Percentiles rank a stretch among this genome's conserved stretches.
phyloP scores from a whole-genome alignment of 2,888 invertebrate species.

The Gastracanthus pulcherrimus region DNA sequence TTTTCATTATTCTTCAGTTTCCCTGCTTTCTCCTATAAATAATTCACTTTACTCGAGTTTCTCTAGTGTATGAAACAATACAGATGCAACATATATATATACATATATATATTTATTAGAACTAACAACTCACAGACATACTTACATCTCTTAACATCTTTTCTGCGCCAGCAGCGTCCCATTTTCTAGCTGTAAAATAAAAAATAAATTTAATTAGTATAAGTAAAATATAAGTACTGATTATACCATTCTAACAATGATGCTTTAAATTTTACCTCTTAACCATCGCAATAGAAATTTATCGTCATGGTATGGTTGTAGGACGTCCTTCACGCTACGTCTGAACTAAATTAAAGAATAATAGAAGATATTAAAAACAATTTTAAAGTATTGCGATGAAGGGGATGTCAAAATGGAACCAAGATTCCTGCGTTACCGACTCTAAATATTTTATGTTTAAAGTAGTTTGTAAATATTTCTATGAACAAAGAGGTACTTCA shows the following conservation, averaged over 20 bases:
- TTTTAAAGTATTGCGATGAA: not conserved
- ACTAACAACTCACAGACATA: conserved; percentile 61
- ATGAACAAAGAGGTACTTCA: too few relatives aligned
- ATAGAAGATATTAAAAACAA: conserved; percentile 62
- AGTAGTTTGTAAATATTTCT: too few relatives aligned
- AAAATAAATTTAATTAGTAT: conserved; percentile 12
- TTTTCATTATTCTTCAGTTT: not conserved
- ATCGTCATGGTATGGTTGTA: conserved; percentile 87
- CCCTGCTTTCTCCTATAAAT: not conserved
- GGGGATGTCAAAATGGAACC: too few relatives aligned
- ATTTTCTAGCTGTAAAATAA: conserved; percentile 87
- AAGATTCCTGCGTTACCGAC: too few relatives aligned
- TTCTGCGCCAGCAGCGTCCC: conserved; percentile 92
- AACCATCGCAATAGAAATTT: conserved; percentile 90
- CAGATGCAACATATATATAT: not conserved
- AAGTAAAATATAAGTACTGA: too few relatives aligned
- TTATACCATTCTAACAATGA: too few relatives aligned
- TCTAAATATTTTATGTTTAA: too few relatives aligned
- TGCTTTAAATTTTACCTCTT: conserved; percentile 80
- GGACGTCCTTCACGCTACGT: conserved; percentile 83
- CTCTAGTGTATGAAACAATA: too few relatives aligned
- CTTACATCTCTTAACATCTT: conserved; percentile 94
- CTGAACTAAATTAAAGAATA: conserved; percentile 87
- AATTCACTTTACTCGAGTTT: not conserved
- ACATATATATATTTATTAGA: not conserved